Evolutionary conservation across 2,797 vertebrate genomes (phyloP), one percentile per base, ranked within the genome.

Genomic region (Oreochromis grahami): DNA sequence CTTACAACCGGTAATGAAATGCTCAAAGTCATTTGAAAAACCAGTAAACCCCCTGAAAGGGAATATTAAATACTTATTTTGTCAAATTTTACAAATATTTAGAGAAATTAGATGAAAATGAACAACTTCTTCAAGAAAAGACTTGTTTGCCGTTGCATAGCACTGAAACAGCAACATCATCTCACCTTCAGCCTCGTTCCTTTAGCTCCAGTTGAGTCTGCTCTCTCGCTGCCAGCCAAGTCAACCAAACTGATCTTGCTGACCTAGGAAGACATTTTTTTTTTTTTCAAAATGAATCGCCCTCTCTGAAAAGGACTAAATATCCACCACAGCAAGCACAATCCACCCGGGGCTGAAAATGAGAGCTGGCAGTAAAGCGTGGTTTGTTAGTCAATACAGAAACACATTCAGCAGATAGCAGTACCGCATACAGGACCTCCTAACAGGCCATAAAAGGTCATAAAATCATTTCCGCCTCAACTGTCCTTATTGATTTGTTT

Each of bases 181-280:
- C 86, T 96, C 87, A 99, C 99, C 98, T 99, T 99, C 91, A 99
- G 97, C 79, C 99, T 97, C 1, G 98, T 99, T 87, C 99, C 99
- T 96, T 99, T 99, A 2, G 99, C 99, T 2, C 99, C 98, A 0
- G 99, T 99, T 17, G 99, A 99, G 94, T 99, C 99, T 0, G 99
- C 99, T 84, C 99, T 95, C 90, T 99, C 99, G 0, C 99, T 99
- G 52, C 98, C 98, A 0, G 98, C 99, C 95, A 99, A 93, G 86
- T 99, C 98, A 87, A 99, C 99, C 90, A 99, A 95, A 90, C 99
- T 99, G 94, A 99, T 97, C 89, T 99, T 99, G 95, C 99, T 99
- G 95, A 99, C 99, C 99, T 99, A 19, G 19, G 5, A 65, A 17
- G 34, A 88, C 4, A 32, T 81, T 8, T 1, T 15, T 5, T 26